Base-by-base conservation (phyloP, 2,888 invertebrate genomes). In the Rhabditophanes sp. region DNA sequence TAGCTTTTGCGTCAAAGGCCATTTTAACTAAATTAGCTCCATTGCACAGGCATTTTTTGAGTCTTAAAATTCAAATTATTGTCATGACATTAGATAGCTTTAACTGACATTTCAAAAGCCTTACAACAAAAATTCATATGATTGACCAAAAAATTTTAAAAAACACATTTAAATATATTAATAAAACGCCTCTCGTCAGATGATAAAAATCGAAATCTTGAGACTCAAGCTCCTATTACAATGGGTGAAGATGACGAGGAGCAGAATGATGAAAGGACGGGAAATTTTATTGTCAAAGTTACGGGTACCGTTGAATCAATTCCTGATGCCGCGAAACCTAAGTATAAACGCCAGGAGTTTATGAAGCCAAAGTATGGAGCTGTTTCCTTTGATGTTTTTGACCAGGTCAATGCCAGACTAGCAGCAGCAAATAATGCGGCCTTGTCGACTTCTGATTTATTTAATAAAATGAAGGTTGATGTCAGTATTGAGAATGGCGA, bases 271-370 rank as follows among this genome's bases (percentile, higher is more conserved):
- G n/a, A n/a, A n/a, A n/a, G n/a, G n/a, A 63, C 62, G 15, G 63
- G 52, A 15, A 53, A 53, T 29, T 48, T 33, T 27, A 27, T 33
- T 26, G 23, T 32, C 6, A 36, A 15, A 25, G 37, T 35, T 1
- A 35, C 39, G n/a, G 35, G 12, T 12, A 22, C 20, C 16, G 33
- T 19, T 14, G n/a, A 12, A 15, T 22, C 27, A 20, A 40, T 12
- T 11, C 15, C 24, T 16, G 22, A 12, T 37, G 38, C 28, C 12
- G 24, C 7, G 37, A 60, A 61, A 34, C 64, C 64, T 9, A 64
- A 64, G 37, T 64, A 56, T 41, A 65, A 64, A 34, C 32, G 64
- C 31, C 64, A 64, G 32, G 64, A 64, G 37, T 64, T 64, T 38
- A 45, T 64, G 51, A 56, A 57, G 33, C 63, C 63, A 5, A 63